Evolutionary conservation across 92 coral and sea anemone genomes (phyloP).

Genomic region (Scolanthus callimorphus): DNA sequence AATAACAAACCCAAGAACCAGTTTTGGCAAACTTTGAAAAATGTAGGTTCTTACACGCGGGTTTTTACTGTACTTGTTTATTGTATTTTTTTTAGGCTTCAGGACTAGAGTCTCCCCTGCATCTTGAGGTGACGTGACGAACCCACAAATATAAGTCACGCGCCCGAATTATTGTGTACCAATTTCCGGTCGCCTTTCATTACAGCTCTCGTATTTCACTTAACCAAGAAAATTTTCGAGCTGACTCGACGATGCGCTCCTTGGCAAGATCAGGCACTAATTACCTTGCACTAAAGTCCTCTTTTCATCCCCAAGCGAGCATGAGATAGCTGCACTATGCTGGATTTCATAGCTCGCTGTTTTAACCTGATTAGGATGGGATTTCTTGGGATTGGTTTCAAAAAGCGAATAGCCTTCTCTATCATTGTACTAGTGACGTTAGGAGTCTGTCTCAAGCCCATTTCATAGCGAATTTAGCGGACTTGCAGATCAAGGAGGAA

Average conservation of each 20-base stretch:
- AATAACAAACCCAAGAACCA: no score
- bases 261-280: not conserved
- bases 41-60: no score
- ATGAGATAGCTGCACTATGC: constrained; percentile 13
- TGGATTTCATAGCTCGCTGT: not conserved
- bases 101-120: no score
- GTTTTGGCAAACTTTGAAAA: no score
- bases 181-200: not conserved
- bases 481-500: constrained; percentile 14
- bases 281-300: no score
- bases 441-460: constrained; percentile 29
- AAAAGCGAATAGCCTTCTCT: constrained; percentile 40
- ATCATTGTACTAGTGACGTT: constrained; percentile 16
- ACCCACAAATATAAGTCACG: no score
- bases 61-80: no score
- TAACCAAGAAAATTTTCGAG: not conserved
- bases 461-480: constrained; percentile 46
- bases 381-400: constrained; percentile 63
- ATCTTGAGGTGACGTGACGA: no score
- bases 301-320: no score
- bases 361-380: constrained; percentile 24
- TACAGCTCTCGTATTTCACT: not conserved
- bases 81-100: no score
- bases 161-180: not conserved
- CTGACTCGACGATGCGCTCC: not conserved